Base-by-base conservation (phyloP, 2,888 invertebrate genomes). In the Lysandra bellargus region DNA sequence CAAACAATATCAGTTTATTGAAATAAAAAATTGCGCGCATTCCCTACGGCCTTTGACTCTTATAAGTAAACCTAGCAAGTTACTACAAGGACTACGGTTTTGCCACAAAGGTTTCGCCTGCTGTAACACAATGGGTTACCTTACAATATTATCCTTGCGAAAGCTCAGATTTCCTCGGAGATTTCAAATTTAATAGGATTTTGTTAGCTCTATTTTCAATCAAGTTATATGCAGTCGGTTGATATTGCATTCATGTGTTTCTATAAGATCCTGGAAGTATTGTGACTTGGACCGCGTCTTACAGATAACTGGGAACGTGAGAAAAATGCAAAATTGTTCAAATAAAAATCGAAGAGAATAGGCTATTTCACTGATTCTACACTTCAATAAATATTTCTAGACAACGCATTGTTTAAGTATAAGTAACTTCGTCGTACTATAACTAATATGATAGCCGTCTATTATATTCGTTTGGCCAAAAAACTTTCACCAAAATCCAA, bases 121-220 rank as follows among this genome's bases (percentile, higher is more conserved):
- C 69, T 3, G 33, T 33, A 33, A 69, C 69, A 37, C 33, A 69
- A 69, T 69, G 37, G 69, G 14, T 69, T 69, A 69, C 69, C 69
- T 69, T 30, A 17, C 64, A 69, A 33, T 33, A 69, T 69, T 69
- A 37, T 69, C 69, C 69, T 69, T 37, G 33, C 33, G 1, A 69
- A 69, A 14, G n/a, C 33, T 69, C 14, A 33, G 33, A 69, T 69
- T 69, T 69, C 69, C 69, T 69, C 33, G 69, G 69, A 69, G 69
- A 69, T 33, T 69, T 69, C 17, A 69, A 69, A 17, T 69, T 69
- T 69, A 69, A 69, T 69, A 69, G 33, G 33, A 69, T 69, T 37
- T 37, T 69, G 69, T 69, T 69, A 33, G 69, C 69, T 69, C 5
- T 69, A 69, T 69, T 37, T 69, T 69, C 69, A 69, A 69, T 69